phyloP scores from a whole-genome alignment of 92 coral and sea anemone species.

The Epizoanthus fatuus region DNA sequence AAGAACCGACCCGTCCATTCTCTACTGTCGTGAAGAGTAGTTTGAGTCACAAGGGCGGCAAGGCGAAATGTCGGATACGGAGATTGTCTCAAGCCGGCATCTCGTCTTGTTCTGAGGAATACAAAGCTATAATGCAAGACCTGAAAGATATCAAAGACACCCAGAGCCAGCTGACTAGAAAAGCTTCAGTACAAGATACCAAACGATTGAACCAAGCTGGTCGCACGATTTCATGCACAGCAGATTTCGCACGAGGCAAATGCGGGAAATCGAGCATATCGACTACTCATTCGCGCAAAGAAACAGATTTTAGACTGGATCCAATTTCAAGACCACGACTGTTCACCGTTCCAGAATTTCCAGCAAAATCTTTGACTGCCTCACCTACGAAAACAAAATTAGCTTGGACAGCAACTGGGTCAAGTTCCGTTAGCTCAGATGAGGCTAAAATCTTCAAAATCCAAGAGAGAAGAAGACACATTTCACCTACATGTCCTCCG shows the following conservation, averaged over 20 bases:
- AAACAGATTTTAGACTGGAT: not conserved
- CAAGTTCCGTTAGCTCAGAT: not conserved
- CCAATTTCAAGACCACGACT: slow-evolving; percentile 18
- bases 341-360: slow-evolving; percentile 27
- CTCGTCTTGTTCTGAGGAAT: slow-evolving; percentile 61
- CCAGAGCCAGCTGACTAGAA: not conserved
- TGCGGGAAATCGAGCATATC: not conserved
- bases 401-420: slow-evolving; percentile 39
- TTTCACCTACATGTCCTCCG: slow-evolving; percentile 25
- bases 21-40: not conserved
- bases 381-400: not conserved
- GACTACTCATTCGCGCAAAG: not conserved
- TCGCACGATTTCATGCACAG: slow-evolving; percentile 37
- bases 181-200: not conserved
- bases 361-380: not conserved
- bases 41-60: not conserved
- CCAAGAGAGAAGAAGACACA: slow-evolving; percentile 5
- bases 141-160: slow-evolving; percentile 21
- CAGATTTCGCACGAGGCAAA: slow-evolving; percentile 7
- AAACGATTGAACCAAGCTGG: not conserved
- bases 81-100: slow-evolving; percentile 45
- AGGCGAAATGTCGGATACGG: slow-evolving; percentile 15
- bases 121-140: slow-evolving; percentile 34
- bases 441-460: not conserved
- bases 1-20: not conserved